Conservation (phyloP, 2,797 vertebrate genomes). For the Neoniphon sammara region DNA sequence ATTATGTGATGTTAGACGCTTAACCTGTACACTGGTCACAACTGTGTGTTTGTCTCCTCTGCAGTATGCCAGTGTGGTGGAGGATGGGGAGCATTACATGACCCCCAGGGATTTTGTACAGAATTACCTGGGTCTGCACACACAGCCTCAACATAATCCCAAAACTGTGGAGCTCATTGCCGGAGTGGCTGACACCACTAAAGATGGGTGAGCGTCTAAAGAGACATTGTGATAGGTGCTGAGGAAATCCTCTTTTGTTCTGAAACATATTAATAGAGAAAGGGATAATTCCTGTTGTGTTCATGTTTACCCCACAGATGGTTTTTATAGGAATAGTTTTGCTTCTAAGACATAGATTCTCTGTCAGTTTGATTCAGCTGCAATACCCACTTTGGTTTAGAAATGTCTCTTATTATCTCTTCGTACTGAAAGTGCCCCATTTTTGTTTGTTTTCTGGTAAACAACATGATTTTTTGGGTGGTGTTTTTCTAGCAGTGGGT, state of each 20-base stretch:
- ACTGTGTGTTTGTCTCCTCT: slow-evolving; percentile 37
- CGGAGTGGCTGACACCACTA: slow-evolving; percentile 97
- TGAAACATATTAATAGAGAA: not conserved
- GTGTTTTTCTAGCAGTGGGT: not conserved
- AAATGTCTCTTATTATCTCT: slow-evolving; percentile 10
- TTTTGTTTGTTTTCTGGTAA: not conserved
- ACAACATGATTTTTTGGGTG: not conserved
- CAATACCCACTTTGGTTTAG: not conserved
- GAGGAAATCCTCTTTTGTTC: not conserved
- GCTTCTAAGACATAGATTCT: not conserved
- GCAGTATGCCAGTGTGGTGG: slow-evolving; percentile 92
- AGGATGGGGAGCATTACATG: slow-evolving; percentile 96
- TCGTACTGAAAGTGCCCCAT: not conserved
- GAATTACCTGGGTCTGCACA: slow-evolving; percentile 92
- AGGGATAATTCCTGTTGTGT: not conserved
- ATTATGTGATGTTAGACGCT: not conserved
- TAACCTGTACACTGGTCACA: slow-evolving; percentile 11
- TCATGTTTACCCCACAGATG: not conserved
- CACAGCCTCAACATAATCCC: slow-evolving; percentile 89
- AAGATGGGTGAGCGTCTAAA: slow-evolving; percentile 91
- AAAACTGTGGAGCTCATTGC: slow-evolving; percentile 95
- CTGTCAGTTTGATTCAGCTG: not conserved
- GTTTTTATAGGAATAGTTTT: not conserved
- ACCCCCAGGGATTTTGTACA: slow-evolving; percentile 96
- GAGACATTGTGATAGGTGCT: not conserved